These are phyloP conservation scores for Philonicus albiceps DNA, from an alignment of 2,888 invertebrate species.

Conservation along the genomic window DNA sequence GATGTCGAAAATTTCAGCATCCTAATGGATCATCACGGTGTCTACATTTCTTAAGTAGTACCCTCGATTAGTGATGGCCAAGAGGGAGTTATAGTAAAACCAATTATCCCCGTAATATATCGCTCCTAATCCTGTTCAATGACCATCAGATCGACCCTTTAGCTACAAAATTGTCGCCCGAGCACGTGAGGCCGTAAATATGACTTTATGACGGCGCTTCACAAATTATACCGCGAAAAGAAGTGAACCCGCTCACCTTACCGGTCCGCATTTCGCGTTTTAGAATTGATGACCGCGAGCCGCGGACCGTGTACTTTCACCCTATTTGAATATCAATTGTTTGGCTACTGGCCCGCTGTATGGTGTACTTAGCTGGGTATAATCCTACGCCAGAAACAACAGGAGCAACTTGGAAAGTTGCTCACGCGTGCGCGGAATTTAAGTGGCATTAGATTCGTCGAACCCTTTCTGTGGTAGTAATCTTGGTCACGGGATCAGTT, in stretches of 20 bases:
- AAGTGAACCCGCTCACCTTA: background rate
- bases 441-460: slow-evolving; percentile 22
- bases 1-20: background rate
- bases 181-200: background rate
- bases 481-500: background rate
- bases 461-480: background rate
- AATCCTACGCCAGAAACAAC: background rate
- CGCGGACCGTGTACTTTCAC: background rate
- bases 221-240: background rate
- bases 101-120: background rate
- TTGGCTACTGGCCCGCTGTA: background rate
- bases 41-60: background rate
- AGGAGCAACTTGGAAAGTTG: slow-evolving; percentile 31
- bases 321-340: background rate
- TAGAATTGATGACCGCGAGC: background rate
- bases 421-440: slow-evolving; percentile 35
- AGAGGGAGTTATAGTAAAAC: background rate
- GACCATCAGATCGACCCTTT: background rate
- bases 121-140: background rate
- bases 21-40: background rate
- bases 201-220: slow-evolving; percentile 26
- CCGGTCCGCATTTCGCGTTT: slow-evolving; percentile 5
- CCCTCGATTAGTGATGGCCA: background rate
- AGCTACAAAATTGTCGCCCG: background rate
- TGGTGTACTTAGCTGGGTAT: background rate